Evolutionary conservation across 30 jellyfish, hydroid and myxozoan species (phyloP), one percentile per base, ranked within the genome.

Genomic region (Aurelia aurita complex sp. Pacific): DNA sequence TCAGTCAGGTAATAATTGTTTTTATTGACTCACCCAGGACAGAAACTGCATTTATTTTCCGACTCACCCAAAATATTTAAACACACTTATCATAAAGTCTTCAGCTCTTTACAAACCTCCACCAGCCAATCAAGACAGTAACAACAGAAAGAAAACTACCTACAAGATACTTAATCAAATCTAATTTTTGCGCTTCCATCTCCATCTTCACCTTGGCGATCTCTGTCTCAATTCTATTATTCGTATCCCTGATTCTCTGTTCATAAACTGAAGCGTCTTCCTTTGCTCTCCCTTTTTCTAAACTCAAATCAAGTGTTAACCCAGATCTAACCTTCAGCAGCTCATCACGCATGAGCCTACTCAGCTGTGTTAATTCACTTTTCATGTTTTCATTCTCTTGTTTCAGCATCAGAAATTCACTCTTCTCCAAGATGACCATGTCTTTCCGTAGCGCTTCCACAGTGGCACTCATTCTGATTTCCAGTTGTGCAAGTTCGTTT

Each of bases 191-290:
- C 10, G 87, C 94, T 51, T 89, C 97, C 87, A 89, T 76, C 10
- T 82, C 97, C 83, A 76, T 89, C 67, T 76, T 74, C 5, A 89
- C 82, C 52, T 73, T 82, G 5, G 97, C 97, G 19, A 89, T 69
- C 69, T 89, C 97, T 10, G 97, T 89, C 50, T 89, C 97, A 32
- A 89, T 89, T 33, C 97, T 73, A 73, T 89, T 89, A 64, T 89
- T 82, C 0, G 97, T 85, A 70, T 89, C 97, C 60, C 82, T 89
- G 52, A 89, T 71, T 16, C 66, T 76, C 81, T 89, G 97, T 36
- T 89, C 91, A 35, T 76, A 90, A 34, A 40, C 1, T 5, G 97
- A 74, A 2, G 79, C 42, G 64, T 89, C 94, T 60, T 89, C 97
- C 2, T 80, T 85, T 4, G 85, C 52, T 57, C 94, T 57, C 12